Percentiles rank a stretch among this genome's conserved stretches.
These are phyloP conservation scores for Fragum fragum DNA, from an alignment of 2,888 invertebrate genomes.

Conservation along the genomic window DNA sequence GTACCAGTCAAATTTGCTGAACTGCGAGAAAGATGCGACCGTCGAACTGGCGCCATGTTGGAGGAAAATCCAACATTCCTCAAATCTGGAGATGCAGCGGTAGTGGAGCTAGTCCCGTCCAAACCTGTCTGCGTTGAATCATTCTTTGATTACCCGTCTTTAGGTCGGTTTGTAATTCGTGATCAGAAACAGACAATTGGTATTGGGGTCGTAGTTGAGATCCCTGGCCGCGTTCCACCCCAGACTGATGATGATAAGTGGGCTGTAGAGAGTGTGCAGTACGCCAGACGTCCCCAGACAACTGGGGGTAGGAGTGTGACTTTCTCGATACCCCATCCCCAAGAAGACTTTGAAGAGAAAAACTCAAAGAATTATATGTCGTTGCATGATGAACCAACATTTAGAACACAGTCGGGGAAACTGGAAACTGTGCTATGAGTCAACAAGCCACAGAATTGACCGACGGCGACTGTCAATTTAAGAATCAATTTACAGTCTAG, in stretches of 20 bases:
- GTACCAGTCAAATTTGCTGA: conserved; percentile 99
- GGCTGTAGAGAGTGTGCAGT: conserved; percentile 58
- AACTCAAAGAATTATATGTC: conserved; percentile 5
- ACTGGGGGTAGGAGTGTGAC: conserved; percentile 65
- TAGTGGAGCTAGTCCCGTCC: conserved; percentile 95
- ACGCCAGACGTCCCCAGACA: conserved; percentile 58
- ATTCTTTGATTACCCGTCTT: conserved; percentile 98
- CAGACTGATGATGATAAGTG: conserved; percentile 65
- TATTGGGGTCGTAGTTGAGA: conserved; percentile 96
- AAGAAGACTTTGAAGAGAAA: conserved; percentile 51
- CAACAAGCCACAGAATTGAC: too few species aligned
- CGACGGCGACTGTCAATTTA: too few species aligned
- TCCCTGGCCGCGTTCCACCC: conserved; percentile 84
- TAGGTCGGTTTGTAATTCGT: conserved; percentile 98
- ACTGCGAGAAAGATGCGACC: conserved; percentile 98
- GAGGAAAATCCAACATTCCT: conserved; percentile 93
- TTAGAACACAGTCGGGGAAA: conserved; percentile 69
- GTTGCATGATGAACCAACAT: conserved; percentile 55
- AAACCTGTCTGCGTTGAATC: conserved; percentile 99
- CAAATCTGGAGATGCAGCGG: conserved; percentile 98
- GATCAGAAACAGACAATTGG: conserved; percentile 99
- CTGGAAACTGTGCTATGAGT: conserved; percentile 55
- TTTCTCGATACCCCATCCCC: conserved; percentile 55
- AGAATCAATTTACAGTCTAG: too few species aligned
- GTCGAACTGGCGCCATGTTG: conserved; percentile 94